These are phyloP conservation scores for Muscidifurax raptorellus DNA, from an alignment of 1,140 invertebrate genomes.

Conservation along the genomic window DNA sequence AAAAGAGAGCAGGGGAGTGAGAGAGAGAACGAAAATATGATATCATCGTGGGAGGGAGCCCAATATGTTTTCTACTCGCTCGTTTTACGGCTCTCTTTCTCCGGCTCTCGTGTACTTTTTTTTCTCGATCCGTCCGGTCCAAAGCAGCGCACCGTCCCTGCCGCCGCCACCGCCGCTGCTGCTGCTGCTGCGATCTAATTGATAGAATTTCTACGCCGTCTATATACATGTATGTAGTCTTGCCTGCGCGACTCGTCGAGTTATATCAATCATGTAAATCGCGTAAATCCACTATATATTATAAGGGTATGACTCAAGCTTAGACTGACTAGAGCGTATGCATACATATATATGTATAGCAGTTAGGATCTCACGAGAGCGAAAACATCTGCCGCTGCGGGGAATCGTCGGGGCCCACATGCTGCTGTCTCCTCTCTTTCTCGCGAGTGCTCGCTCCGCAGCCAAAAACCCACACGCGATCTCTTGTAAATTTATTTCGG, in stretches of 20 bases:
- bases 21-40: conserved; percentile 51
- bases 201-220: conserved; percentile 2
- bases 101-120: background rate
- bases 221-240: background rate
- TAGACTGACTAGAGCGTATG: conserved; percentile 22
- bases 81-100: conserved; percentile 47
- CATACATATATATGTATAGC: no score
- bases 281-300: background rate
- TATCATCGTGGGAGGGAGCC: conserved; percentile 55
- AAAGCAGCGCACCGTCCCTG: conserved; percentile 42
- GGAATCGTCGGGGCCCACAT: conserved; percentile 68
- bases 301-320: background rate
- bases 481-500: conserved; percentile 49
- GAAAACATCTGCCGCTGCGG: conserved; percentile 68
- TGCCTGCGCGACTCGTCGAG: no score
- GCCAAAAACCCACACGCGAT: conserved; percentile 46
- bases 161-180: no score
- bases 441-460: conserved; percentile 17
- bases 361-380: background rate
- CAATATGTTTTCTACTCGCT: conserved; percentile 53
- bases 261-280: background rate
- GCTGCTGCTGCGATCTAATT: no score
- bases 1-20: background rate
- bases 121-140: conserved; percentile 26
- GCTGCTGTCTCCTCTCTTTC: conserved; percentile 52